These are phyloP conservation scores for Euzetes globulus DNA, from an alignment of 2,888 invertebrate species.

Conservation along the genomic window DNA sequence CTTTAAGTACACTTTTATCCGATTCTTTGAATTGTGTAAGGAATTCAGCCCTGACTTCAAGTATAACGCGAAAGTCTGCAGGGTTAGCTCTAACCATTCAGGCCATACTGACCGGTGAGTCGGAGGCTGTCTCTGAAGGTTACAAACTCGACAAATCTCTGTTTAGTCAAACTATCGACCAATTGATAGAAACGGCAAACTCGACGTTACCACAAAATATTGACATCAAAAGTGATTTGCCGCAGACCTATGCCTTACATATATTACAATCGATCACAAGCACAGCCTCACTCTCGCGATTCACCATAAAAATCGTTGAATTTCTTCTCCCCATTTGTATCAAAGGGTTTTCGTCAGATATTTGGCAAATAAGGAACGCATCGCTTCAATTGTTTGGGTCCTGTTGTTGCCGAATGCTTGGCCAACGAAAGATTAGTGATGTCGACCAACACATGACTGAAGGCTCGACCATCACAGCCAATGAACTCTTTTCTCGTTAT, in stretches of 20 bases:
- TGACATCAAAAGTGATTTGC: slow-evolving; percentile 24
- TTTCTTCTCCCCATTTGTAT: slow-evolving; percentile 31
- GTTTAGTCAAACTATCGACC: slow-evolving; percentile 20
- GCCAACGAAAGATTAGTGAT: slow-evolving; percentile 23
- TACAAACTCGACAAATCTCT: slow-evolving; percentile 14
- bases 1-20: background rate
- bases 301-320: slow-evolving; percentile 29
- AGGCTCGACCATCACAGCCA: slow-evolving; percentile 31
- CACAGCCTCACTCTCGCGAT: slow-evolving; percentile 25
- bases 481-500: slow-evolving; percentile 29
- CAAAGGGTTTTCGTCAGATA: slow-evolving; percentile 1
- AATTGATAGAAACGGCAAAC: slow-evolving; percentile 1
- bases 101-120: slow-evolving; percentile 32
- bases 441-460: background rate
- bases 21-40: slow-evolving; percentile 14
- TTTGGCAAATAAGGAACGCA: slow-evolving; percentile 33
- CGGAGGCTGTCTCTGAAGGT: slow-evolving; percentile 23
- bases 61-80: slow-evolving; percentile 31
- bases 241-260: slow-evolving; percentile 32
- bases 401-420: slow-evolving; percentile 27
- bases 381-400: slow-evolving; percentile 33
- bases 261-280: slow-evolving; percentile 22
- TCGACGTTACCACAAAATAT: background rate
- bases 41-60: slow-evolving; percentile 12
- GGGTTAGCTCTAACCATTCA: slow-evolving; percentile 30